Percentiles rank a stretch among this genome's conserved stretches.
Evolutionary conservation across 37 sponge, comb jelly and placozoan species (phyloP).

Genomic region (Agelas oroides): DNA sequence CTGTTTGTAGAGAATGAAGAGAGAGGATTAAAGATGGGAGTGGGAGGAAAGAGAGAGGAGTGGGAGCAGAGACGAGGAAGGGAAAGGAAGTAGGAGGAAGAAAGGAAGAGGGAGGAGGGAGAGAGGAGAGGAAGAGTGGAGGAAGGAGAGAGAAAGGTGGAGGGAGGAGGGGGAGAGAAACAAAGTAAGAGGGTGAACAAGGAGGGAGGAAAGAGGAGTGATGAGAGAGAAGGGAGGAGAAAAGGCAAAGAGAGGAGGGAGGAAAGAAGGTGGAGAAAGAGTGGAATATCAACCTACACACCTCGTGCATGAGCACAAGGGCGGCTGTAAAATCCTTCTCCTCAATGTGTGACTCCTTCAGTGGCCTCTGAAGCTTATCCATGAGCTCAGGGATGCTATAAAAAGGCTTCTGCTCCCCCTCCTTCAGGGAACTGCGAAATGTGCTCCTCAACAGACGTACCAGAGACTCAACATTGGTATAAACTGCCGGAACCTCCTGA

Average conservation of each 20-base stretch:
- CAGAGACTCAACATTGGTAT: constrained; percentile 32
- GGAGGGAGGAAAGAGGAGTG: background rate
- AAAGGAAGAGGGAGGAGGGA: no score
- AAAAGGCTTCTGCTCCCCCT: constrained; percentile 46
- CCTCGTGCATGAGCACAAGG: constrained; percentile 67
- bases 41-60: background rate
- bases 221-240: background rate
- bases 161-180: background rate
- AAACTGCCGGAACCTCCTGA: constrained; percentile 42
- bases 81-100: background rate
- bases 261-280: no score
- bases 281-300: background rate
- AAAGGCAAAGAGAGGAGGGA: background rate
- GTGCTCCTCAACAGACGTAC: constrained; percentile 35
- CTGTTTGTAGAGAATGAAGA: background rate
- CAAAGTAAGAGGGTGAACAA: background rate
- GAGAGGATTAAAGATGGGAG: background rate
- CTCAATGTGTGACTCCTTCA: constrained; percentile 6
- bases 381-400: constrained; percentile 32
- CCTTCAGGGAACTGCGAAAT: background rate
- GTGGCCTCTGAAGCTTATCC: constrained; percentile 16
- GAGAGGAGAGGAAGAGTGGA: no score
- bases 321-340: constrained; percentile 36
- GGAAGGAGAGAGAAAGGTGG: no score
- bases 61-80: background rate